Evolutionary conservation across 2,797 vertebrate species (phyloP).

Genomic region (Coregonus suidteri): DNA sequence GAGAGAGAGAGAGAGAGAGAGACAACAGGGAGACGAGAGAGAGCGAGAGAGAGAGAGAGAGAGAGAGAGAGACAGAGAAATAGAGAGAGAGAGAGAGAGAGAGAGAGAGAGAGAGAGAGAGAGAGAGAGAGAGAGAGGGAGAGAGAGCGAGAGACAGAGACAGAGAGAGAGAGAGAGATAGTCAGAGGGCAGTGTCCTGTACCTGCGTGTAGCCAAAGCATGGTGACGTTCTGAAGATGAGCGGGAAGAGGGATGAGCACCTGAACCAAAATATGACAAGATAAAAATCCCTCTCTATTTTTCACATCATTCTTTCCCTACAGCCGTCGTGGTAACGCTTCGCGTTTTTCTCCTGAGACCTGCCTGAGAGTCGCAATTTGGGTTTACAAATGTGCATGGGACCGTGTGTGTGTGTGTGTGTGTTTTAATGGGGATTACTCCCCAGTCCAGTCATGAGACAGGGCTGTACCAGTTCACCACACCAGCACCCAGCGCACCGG

Average conservation of each 20-base stretch:
- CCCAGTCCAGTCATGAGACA: slow-evolving; percentile 83
- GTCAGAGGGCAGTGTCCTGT: slow-evolving; percentile 46
- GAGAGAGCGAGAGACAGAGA: too few relatives aligned
- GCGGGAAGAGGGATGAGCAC: slow-evolving; percentile 50
- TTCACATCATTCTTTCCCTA: slow-evolving; percentile 73
- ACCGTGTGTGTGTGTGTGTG: slow-evolving; percentile 52
- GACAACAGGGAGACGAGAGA: not conserved
- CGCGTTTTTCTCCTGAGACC: slow-evolving; percentile 55
- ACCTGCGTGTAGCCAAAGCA: slow-evolving; percentile 85
- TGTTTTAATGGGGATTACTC: slow-evolving; percentile 78
- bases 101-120: slow-evolving; percentile 28
- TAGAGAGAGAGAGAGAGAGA: too few relatives aligned
- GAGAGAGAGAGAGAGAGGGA: slow-evolving; percentile 29
- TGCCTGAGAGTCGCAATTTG: slow-evolving; percentile 32
- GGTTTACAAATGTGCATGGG: slow-evolving; percentile 26
- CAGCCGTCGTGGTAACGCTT: slow-evolving; percentile 26
- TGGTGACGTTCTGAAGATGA: slow-evolving; percentile 66
- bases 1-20: not conserved
- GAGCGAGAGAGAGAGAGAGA: too few relatives aligned
- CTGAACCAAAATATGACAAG: slow-evolving; percentile 71
- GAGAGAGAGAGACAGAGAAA: too few relatives aligned
- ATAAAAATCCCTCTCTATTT: slow-evolving; percentile 63
- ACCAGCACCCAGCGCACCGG: slow-evolving; percentile 73
- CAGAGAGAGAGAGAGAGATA: slow-evolving; percentile 35
- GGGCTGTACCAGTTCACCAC: slow-evolving; percentile 84